Evolutionary conservation across 1,140 invertebrate genomes (phyloP).

Genomic region (Gonatopus flavifemur): DNA sequence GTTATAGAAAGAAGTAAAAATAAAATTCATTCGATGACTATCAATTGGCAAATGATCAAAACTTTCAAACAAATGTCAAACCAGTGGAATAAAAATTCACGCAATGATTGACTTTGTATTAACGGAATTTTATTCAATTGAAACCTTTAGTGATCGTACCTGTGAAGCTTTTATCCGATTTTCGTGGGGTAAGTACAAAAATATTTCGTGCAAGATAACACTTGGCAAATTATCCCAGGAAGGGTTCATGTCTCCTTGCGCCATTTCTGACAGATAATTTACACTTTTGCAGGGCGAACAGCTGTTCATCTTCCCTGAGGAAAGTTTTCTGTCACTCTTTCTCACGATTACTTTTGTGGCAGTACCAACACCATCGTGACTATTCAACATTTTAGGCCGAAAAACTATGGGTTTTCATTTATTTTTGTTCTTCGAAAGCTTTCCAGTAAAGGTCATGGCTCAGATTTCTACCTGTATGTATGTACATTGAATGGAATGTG

Average conservation of each 20-base stretch:
- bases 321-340: conserved; percentile 39
- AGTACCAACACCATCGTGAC: too few relatives aligned
- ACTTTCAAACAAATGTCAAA: background rate
- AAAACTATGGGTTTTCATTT: too few relatives aligned
- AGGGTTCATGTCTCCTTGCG: conserved; percentile 36
- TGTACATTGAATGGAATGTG: too few relatives aligned
- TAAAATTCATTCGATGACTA: background rate
- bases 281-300: conserved; percentile 39
- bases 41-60: background rate
- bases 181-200: conserved; percentile 62
- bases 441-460: too few relatives aligned
- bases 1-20: background rate
- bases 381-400: too few relatives aligned
- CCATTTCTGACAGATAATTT: conserved; percentile 32
- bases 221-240: conserved; percentile 64
- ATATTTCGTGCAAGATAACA: conserved; percentile 66
- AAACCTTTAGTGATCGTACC: conserved; percentile 41
- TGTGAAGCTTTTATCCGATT: conserved; percentile 63
- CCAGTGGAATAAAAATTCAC: background rate
- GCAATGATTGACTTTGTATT: conserved; percentile 12
- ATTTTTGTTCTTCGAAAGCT: too few relatives aligned
- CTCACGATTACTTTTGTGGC: too few relatives aligned
- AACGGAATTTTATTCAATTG: background rate
- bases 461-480: too few relatives aligned
- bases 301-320: conserved; percentile 40